Evolutionary conservation across 2,797 vertebrate genomes (phyloP), one percentile per base, ranked within the genome.

Genomic region (Triplophysa yarkandensis): DNA sequence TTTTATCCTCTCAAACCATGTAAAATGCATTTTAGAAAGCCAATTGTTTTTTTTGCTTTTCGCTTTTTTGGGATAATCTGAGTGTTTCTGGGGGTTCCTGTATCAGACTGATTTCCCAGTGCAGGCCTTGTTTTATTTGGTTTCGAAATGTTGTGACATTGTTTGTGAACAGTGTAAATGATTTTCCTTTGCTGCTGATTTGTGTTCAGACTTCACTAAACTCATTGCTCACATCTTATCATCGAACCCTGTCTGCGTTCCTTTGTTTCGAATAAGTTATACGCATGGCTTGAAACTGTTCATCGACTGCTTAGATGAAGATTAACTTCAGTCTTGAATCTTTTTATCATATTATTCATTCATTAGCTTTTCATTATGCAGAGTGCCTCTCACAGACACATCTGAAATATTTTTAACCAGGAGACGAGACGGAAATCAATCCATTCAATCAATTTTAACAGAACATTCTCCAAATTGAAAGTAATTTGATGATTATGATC

Each of bases 1-100:
- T 68, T 60, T 62, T 25, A 34, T 69, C 54, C 65, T 61, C 55
- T 68, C 19, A 50, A 41, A 44, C 39, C 30, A 63, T 77, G 73
- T 65, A 69, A 74, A 70, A 74, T 74, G 32, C 58, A 80, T 74
- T 66, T 60, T 14, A 36, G 60, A 66, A 60, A 66, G 60, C 48
- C 27, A 25, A 77, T 64, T 72, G 61, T 6, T 25, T 36, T 7
- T 1, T 60, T 7, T 2, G 17, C 8, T 46, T 43, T 8, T 28
- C 28, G 60, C 9, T 48, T 65, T 50, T 19, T 21, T 61, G 25
- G 32, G 30, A 13, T 21, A 17, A 41, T 68, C 39, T 10, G n/a
- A 36, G 7, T 23, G 48, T 27, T 27, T 23, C 32, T 10, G 2
- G 14, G 5, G 13, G 50, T 2, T 41, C 5, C 6, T 27, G 2